Conservation (phyloP, 2,113 vertebrate species). For the Sorex araneus region DNA sequence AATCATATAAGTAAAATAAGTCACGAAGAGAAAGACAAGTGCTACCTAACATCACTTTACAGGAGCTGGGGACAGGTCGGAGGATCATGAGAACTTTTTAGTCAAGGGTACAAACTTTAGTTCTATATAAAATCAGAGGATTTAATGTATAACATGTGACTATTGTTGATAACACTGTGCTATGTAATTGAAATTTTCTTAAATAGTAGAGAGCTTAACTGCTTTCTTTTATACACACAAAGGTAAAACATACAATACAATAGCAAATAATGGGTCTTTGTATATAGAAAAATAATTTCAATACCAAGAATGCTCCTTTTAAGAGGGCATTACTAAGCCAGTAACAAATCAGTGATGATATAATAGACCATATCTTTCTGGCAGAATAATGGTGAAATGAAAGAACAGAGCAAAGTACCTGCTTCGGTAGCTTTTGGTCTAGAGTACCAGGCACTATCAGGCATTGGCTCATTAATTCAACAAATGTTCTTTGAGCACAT, state of each 20-base stretch:
- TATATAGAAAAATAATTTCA: neutral
- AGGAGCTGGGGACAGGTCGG: neutral
- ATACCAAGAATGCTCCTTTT: neutral
- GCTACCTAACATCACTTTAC: neutral
- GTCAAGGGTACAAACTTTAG: neutral
- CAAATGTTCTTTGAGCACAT: neutral
- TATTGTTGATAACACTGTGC: neutral
- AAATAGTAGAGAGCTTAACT: neutral
- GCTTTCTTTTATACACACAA: neutral
- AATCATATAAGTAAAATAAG: neutral
- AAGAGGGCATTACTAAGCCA: neutral
- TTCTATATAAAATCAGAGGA: neutral
- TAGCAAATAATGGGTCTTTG: neutral
- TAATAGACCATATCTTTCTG: neutral
- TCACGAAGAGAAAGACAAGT: neutral
- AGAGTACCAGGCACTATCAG: neutral
- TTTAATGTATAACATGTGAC: conserved; percentile 5
- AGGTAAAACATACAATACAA: neutral
- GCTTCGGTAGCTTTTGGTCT: neutral
- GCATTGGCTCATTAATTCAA: neutral
- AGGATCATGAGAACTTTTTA: neutral
- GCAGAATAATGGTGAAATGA: neutral
- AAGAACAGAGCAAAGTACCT: neutral
- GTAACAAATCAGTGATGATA: neutral
- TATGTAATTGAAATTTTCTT: neutral